Evolutionary conservation across 2,113 vertebrate genomes (phyloP).

Genomic region (Cariama cristata): DNA sequence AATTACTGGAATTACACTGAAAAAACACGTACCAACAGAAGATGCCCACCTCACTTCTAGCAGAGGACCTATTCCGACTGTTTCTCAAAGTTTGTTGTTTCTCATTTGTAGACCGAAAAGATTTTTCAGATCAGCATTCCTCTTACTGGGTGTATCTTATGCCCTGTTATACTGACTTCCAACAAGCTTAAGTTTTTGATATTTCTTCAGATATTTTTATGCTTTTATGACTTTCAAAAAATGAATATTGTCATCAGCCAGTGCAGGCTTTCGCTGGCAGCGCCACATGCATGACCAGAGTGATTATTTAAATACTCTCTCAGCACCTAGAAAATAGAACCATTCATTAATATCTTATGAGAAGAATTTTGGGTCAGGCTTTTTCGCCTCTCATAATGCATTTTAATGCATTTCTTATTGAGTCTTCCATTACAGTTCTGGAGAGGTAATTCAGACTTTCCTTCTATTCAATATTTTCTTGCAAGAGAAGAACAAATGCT

Average conservation of each 20-base stretch:
- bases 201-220: not conserved
- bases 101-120: not conserved
- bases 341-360: slow-evolving; percentile 22
- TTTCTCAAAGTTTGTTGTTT: not conserved
- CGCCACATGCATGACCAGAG: not conserved
- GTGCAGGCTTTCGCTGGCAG: not conserved
- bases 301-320: not conserved
- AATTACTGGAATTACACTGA: not conserved
- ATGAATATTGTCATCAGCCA: not conserved
- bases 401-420: slow-evolving; percentile 11
- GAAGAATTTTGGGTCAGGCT: slow-evolving; percentile 15
- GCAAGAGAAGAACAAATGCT: not conserved
- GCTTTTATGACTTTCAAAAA: not conserved
- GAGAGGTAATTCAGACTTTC: not conserved
- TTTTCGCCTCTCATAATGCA: not conserved
- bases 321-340: not conserved
- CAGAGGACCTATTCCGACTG: too few relatives aligned
- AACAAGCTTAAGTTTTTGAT: not conserved
- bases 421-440: not conserved
- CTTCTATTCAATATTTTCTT: not conserved
- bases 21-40: not conserved
- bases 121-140: not conserved
- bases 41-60: accelerated
- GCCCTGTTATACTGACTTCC: accelerated
- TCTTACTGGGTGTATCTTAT: accelerated